phyloP scores from a whole-genome alignment of 2,797 vertebrate species.

The Fratercula arctica region DNA sequence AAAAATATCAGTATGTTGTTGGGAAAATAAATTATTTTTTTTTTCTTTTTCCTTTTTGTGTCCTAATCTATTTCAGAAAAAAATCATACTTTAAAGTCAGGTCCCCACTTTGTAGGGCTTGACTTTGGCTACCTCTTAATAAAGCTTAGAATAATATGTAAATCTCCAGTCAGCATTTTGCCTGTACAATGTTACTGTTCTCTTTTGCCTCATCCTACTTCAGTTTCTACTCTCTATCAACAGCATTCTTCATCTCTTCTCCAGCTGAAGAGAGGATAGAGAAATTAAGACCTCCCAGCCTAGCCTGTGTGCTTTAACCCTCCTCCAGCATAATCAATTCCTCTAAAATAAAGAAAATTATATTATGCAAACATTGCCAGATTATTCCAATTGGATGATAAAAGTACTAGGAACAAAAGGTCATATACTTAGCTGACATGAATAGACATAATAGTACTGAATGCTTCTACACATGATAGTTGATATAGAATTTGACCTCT shows the following conservation, averaged over 20 bases:
- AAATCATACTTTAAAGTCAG: neutral
- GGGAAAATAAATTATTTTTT: neutral
- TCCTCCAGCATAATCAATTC: neutral
- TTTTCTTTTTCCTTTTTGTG: neutral
- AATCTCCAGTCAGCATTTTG: neutral
- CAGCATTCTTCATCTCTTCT: neutral
- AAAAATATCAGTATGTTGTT: neutral
- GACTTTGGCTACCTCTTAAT: neutral
- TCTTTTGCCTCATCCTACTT: neutral
- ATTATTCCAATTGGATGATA: neutral
- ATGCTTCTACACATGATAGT: neutral
- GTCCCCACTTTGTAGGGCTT: neutral
- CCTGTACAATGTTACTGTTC: neutral
- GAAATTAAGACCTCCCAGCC: neutral
- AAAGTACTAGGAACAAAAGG: neutral
- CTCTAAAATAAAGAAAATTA: neutral
- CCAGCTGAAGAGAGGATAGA: neutral
- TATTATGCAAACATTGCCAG: neutral
- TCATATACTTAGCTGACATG: neutral
- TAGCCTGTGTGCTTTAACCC: neutral
- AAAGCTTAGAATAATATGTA: neutral
- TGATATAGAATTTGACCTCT: neutral
- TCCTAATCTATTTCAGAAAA: neutral
- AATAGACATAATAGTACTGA: neutral
- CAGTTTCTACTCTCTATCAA: neutral